Evolutionary conservation across 2,797 vertebrate species (phyloP).

Genomic region (Scarus forsteni): DNA sequence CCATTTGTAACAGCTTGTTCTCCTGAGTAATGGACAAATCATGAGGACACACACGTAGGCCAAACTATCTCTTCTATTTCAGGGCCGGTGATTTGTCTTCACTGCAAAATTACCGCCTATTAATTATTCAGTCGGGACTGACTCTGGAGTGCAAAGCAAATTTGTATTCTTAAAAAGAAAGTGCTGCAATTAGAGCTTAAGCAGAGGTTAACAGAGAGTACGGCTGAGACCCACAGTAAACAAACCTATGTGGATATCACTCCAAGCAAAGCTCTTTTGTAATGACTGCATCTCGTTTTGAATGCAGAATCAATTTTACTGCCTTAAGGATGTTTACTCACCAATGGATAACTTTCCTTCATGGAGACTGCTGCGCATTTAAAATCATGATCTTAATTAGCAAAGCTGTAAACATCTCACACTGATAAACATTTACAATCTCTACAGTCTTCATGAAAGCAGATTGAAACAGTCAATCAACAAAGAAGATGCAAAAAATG

Average conservation of each 20-base stretch:
- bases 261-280: not conserved
- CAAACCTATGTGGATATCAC: not conserved
- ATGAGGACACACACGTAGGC: not conserved
- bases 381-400: conserved; percentile 14
- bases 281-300: conserved; percentile 8
- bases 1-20: not conserved
- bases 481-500: too few relatives aligned
- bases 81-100: conserved; percentile 40
- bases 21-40: conserved; percentile 7
- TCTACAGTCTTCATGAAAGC: not conserved
- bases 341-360: conserved; percentile 6
- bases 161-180: conserved; percentile 4
- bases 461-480: too few relatives aligned
- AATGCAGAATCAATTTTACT: conserved; percentile 10
- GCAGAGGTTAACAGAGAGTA: conserved; percentile 8
- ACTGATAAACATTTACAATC: not conserved
- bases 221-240: not conserved
- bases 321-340: conserved; percentile 1
- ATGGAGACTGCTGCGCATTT: not conserved
- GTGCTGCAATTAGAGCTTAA: conserved; percentile 2
- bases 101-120: conserved; percentile 44
- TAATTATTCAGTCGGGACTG: conserved; percentile 54
- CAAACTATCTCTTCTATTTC: conserved; percentile 5
- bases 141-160: conserved; percentile 27
- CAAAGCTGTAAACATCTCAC: not conserved